Conservation (phyloP, 2,113 vertebrate genomes). For the Acrocephalus kingi region DNA sequence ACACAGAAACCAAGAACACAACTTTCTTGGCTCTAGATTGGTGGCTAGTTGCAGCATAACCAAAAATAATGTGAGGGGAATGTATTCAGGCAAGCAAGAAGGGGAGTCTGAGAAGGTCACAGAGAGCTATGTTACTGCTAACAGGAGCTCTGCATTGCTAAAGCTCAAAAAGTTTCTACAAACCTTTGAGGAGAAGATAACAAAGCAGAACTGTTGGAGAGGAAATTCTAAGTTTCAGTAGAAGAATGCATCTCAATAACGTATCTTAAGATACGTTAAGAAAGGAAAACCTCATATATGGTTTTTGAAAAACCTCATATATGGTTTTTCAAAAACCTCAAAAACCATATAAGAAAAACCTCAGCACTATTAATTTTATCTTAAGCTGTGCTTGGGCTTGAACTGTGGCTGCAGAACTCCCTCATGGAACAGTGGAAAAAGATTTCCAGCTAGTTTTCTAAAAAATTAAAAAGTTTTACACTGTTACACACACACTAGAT, state of each 20-base stretch:
- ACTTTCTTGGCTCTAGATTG: not conserved
- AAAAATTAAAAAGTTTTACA: not conserved
- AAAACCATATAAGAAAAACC: not conserved
- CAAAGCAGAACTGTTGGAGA: not conserved
- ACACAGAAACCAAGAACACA: not conserved
- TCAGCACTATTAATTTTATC: not conserved
- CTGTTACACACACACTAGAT: not conserved
- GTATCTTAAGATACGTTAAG: not conserved
- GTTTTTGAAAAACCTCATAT: too few species aligned
- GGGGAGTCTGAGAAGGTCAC: slow-evolving; percentile 17
- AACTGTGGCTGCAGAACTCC: not conserved
- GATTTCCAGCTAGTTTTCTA: not conserved
- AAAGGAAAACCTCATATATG: too few species aligned
- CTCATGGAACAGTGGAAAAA: not conserved
- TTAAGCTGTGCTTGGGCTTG: not conserved
- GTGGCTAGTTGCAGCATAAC: not conserved
- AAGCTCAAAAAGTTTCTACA: not conserved
- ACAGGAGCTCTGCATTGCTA: not conserved
- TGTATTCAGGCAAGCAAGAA: not conserved
- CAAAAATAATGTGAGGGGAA: slow-evolving; percentile 24
- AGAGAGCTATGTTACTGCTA: not conserved
- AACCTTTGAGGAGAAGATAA: not conserved
- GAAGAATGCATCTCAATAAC: not conserved
- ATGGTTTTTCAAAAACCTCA: too few species aligned
- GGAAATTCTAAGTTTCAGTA: not conserved